Evolutionary conservation across 1,140 invertebrate species (phyloP).

Genomic region (Drosophila miranda): DNA sequence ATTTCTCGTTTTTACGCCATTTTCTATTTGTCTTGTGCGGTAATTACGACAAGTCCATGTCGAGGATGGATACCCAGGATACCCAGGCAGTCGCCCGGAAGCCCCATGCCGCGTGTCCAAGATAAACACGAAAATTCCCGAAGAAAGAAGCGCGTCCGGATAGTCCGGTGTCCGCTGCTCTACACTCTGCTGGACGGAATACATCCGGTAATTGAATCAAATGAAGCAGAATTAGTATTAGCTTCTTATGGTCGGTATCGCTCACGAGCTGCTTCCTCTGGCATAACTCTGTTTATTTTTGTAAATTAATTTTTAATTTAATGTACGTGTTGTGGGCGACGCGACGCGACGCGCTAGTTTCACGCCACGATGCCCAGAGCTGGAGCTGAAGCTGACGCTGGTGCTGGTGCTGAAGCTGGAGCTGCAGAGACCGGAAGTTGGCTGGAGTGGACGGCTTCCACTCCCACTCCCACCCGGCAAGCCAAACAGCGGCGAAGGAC

Average conservation of each 20-base stretch:
- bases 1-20: constrained; percentile 78
- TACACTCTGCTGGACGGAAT: constrained; percentile 40
- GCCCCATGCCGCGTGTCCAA: constrained; percentile 55
- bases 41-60: constrained; percentile 74
- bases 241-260: constrained; percentile 67
- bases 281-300: constrained; percentile 76
- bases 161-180: constrained; percentile 6
- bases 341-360: constrained; percentile 59
- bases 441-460: constrained; percentile 5
- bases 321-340: constrained; percentile 57
- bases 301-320: constrained; percentile 81
- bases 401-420: constrained; percentile 16
- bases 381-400: constrained; percentile 4
- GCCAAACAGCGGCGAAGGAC: constrained; percentile 25
- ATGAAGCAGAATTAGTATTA: constrained; percentile 80
- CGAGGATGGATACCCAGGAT: constrained; percentile 27
- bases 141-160: background rate
- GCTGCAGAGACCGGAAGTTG: constrained; percentile 38
- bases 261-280: constrained; percentile 13
- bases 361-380: constrained; percentile 39
- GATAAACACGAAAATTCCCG: constrained; percentile 61
- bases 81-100: constrained; percentile 2
- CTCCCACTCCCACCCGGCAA: constrained; percentile 9
- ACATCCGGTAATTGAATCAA: constrained; percentile 80
- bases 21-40: constrained; percentile 78